Evolutionary conservation across 2,888 invertebrate species (phyloP), one percentile per base, ranked within the genome.

Genomic region (Lasioglossum figueresi): DNA sequence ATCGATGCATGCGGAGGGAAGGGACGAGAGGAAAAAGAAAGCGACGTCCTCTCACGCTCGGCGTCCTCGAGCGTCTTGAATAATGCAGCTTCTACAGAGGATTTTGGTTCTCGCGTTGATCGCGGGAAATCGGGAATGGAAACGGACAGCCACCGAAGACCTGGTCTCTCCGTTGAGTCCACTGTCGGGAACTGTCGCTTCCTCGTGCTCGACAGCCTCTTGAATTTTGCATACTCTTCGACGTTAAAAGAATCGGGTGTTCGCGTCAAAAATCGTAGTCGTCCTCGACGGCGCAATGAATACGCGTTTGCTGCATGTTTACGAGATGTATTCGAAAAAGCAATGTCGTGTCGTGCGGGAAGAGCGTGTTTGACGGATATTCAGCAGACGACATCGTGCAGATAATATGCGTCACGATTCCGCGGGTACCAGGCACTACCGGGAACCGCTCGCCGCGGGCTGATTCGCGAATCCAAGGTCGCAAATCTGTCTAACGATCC

Each of bases 401-500:
- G 77, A 71, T 84, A 78, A 74, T 81, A 56, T 0, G 75, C 76
- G 76, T 84, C 75, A 74, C 71, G 76, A 86, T 89, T 79, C 76
- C 85, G 82, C 85, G 48, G 70, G 45, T 43, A 71, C 66, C 68
- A 59, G 76, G 48, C 66, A 71, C 66, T 31, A n/a, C 71, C 59
- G 70, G 68, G 48, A 70, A 63, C 56, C 48, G 79, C 71, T 68
- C 59, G 56, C 73, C 71, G 88, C 48, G 48, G 77, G 66, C 70
- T 76, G 81, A 78, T 68, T 52, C 78, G 76, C 71, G 63, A 43
- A 78, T 70, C 81, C 83, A 89, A 89, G 89, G 88, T 83, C 81
- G 66, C 77, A 80, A 76, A 87, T 89, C 77, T 80, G 79, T 68
- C 75, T 68, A 83, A 85, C 82, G 77, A 77, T 83, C 63, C 72